These are phyloP conservation scores for Molothrus aeneus DNA, from an alignment of 2,797 vertebrate genomes.

Conservation along the genomic window DNA sequence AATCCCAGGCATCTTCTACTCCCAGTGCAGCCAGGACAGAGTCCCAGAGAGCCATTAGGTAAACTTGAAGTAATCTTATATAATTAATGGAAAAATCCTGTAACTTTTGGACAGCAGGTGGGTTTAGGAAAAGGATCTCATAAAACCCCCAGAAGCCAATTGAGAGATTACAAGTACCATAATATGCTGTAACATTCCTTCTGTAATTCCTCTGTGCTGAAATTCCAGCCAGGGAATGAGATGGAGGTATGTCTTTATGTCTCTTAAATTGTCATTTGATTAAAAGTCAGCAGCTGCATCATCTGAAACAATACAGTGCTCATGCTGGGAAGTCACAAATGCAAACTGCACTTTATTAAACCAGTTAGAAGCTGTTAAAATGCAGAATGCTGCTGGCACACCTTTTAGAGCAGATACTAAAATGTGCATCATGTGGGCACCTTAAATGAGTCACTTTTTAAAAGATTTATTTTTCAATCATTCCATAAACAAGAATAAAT, in stretches of 20 bases:
- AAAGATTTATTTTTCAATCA: constrained; percentile 46
- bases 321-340: constrained; percentile 50
- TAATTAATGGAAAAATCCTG: constrained; percentile 20
- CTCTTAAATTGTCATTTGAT: constrained; percentile 59
- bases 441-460: constrained; percentile 18
- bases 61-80: constrained; percentile 17
- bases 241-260: background rate
- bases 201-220: background rate
- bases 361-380: constrained; percentile 50
- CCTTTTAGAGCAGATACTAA: constrained; percentile 38
- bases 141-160: background rate
- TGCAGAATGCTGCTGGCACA: constrained; percentile 43
- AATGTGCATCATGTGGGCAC: constrained; percentile 17
- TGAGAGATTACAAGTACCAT: constrained; percentile 17
- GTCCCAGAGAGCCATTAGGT: background rate
- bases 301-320: constrained; percentile 8
- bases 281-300: constrained; percentile 63
- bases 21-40: background rate
- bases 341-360: constrained; percentile 48
- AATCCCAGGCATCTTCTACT: background rate
- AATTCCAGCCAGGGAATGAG: constrained; percentile 1
- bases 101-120: constrained; percentile 17
- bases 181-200: background rate
- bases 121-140: constrained; percentile 5
- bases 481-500: constrained; percentile 48